Evolutionary conservation across 2,113 vertebrate genomes (phyloP).

Genomic region (Daboia siamensis): DNA sequence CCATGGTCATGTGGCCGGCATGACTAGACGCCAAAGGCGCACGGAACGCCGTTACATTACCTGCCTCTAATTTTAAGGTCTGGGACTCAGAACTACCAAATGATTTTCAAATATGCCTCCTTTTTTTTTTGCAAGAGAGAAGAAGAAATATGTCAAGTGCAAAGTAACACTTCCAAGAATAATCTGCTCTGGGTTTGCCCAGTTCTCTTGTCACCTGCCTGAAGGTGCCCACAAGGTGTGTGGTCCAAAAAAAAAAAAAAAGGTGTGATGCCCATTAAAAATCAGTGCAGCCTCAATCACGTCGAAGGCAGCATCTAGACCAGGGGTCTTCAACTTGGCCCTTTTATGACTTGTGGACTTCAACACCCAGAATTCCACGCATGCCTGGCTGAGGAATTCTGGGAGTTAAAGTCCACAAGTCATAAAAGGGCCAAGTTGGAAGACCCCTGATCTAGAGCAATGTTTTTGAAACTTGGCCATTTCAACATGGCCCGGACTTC

Average conservation of each 20-base stretch:
- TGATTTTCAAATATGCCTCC: neutral
- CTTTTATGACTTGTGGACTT: too few species aligned
- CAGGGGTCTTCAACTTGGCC: too few species aligned
- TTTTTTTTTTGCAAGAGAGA: neutral
- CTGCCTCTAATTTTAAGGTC: neutral
- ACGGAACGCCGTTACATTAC: too few species aligned
- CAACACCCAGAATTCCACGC: too few species aligned
- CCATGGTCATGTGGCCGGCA: too few species aligned
- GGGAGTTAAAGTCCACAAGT: too few species aligned
- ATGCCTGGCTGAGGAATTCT: too few species aligned
- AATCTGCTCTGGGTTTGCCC: neutral
- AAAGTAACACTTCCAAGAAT: neutral
- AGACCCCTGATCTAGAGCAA: neutral
- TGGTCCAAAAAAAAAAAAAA: neutral
- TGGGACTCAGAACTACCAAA: neutral
- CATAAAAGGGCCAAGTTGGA: too few species aligned
- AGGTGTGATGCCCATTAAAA: neutral
- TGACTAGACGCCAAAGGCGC: too few species aligned
- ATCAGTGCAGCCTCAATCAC: neutral
- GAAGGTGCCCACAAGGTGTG: neutral
- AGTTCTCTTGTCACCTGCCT: neutral
- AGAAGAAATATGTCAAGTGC: neutral
- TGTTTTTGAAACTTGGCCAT: neutral
- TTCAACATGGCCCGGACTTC: neutral
- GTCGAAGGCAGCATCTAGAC: neutral